Evolutionary conservation across 1,140 invertebrate species (phyloP).

Genomic region (Grapholita molesta): DNA sequence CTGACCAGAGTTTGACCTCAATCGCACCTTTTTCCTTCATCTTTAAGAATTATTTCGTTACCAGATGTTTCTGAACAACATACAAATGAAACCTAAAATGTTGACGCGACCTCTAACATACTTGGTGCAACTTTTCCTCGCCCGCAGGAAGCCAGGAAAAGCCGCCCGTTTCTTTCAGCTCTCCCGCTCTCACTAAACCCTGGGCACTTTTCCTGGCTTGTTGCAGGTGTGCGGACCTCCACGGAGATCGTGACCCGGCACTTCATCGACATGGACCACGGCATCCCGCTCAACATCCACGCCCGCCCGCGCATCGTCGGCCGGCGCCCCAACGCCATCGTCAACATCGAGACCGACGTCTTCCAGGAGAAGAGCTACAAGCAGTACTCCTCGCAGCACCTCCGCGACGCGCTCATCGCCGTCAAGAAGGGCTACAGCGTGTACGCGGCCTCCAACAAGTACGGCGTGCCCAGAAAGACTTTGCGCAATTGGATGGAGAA

Average conservation of each 20-base stretch:
- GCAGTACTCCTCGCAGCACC: constrained; percentile 70
- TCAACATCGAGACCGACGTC: constrained; percentile 69
- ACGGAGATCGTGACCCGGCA: constrained; percentile 67
- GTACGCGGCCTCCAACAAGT: constrained; percentile 73
- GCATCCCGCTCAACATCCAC: constrained; percentile 61
- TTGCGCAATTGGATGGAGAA: constrained; percentile 75
- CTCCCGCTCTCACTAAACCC: constrained; percentile 33
- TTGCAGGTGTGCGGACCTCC: constrained; percentile 68
- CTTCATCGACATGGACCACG: constrained; percentile 66
- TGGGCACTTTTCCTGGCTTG: constrained; percentile 73
- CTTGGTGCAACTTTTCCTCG: constrained; percentile 28
- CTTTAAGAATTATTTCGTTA: no score
- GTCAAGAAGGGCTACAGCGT: constrained; percentile 74
- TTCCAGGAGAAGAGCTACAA: constrained; percentile 73
- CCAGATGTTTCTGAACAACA: no score
- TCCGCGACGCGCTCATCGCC: constrained; percentile 66
- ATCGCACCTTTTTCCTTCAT: no score
- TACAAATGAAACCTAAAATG: no score
- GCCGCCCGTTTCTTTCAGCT: constrained; percentile 43
- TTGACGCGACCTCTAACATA: no score
- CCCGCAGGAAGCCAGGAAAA: constrained; percentile 73
- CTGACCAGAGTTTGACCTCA: no score
- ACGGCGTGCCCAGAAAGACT: constrained; percentile 71
- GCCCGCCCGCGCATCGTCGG: constrained; percentile 61
- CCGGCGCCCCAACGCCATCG: constrained; percentile 56